A percentile compares a stretch with the other conserved stretches of the same genome.
phyloP scores from a whole-genome alignment of 2,888 invertebrate species.

The Zaprionus obscuricornis region DNA sequence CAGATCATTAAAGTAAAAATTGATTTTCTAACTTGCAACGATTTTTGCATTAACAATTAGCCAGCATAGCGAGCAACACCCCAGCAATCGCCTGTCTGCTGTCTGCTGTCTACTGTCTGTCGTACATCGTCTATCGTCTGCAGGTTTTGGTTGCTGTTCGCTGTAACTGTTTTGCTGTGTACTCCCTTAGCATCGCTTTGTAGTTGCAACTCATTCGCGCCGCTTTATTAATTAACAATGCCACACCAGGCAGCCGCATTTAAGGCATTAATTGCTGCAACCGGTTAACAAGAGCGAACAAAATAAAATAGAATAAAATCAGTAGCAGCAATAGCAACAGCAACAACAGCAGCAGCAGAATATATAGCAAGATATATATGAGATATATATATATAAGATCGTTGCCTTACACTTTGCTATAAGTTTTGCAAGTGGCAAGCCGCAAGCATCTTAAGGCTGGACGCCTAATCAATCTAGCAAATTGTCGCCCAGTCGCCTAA shows the following conservation, averaged over 20 bases:
- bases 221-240: conserved; percentile 77
- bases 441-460: conserved; percentile 45
- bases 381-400: no score
- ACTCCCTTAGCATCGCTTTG: neutral
- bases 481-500: conserved; percentile 73
- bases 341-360: neutral
- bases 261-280: conserved; percentile 74
- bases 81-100: no score
- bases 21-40: conserved; percentile 77
- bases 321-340: conserved; percentile 6
- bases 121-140: neutral
- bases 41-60: conserved; percentile 78
- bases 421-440: no score
- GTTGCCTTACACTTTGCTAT: no score
- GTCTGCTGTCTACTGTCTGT: no score
- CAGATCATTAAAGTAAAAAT: conserved; percentile 78
- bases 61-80: conserved; percentile 6
- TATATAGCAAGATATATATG: no score
- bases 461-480: conserved; percentile 78
- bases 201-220: conserved; percentile 44
- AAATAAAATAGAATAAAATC: no score
- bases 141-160: conserved; percentile 2
- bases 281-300: conserved; percentile 60
- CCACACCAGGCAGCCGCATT: conserved; percentile 75
- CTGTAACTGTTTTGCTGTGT: neutral